Percentiles rank a stretch among this genome's conserved stretches.
phyloP scores from a whole-genome alignment of 1,140 invertebrate species.

The Cydia splendana region DNA sequence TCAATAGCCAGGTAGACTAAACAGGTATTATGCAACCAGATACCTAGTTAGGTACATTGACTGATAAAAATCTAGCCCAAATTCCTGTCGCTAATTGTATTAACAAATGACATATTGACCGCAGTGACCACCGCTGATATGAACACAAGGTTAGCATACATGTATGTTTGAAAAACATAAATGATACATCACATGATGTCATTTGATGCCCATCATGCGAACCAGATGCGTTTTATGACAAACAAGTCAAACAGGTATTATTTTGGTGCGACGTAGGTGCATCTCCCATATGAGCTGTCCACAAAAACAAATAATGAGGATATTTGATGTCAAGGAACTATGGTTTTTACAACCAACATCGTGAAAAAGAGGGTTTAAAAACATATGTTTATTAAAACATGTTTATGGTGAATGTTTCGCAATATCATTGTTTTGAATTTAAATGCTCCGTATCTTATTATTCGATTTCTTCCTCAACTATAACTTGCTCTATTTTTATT shows the following conservation, averaged over 20 bases:
- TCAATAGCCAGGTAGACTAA: not conserved
- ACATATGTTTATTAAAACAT: too few species aligned
- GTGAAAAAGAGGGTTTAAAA: not conserved
- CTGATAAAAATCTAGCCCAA: constrained; percentile 26
- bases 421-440: too few species aligned
- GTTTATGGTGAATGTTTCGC: not conserved
- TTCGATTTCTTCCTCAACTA: too few species aligned
- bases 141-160: constrained; percentile 4
- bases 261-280: not conserved
- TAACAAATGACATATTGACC: constrained; percentile 23
- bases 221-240: constrained; percentile 40
- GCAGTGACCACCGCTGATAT: not conserved
- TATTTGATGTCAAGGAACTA: not conserved
- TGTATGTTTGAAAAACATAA: not conserved
- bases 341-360: not conserved
- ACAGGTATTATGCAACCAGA: not conserved
- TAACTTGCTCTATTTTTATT: not conserved
- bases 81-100: constrained; percentile 4
- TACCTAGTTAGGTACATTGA: not conserved
- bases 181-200: not conserved
- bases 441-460: too few species aligned
- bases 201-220: not conserved
- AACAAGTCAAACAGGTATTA: constrained; percentile 13
- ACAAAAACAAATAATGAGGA: not conserved
- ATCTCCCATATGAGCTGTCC: constrained; percentile 7